Conservation (phyloP, 2,113 vertebrate species). For the Pteruthius melanotis region DNA sequence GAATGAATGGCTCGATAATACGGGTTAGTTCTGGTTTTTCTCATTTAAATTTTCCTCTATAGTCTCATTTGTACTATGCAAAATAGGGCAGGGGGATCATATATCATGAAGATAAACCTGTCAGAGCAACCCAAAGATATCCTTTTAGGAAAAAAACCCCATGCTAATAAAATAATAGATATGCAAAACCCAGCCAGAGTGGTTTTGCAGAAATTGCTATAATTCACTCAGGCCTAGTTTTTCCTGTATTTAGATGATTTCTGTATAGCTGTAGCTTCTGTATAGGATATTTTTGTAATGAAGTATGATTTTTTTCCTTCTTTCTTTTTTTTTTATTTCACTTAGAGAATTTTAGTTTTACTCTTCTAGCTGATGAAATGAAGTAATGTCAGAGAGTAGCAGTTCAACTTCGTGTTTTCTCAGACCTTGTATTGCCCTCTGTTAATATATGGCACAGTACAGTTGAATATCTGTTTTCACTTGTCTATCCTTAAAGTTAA, state of each 20-base stretch:
- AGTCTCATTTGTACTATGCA: not conserved
- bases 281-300: not conserved
- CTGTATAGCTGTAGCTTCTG: not conserved
- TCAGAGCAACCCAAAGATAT: not conserved
- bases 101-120: conserved; percentile 46
- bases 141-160: not conserved
- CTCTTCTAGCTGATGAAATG: not conserved
- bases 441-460: not conserved
- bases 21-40: not conserved
- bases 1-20: not conserved
- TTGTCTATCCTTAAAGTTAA: not conserved
- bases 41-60: not conserved
- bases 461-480: not conserved
- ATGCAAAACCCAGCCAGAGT: not conserved
- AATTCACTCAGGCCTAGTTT: not conserved
- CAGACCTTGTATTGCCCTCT: not conserved
- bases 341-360: not conserved
- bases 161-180: not conserved
- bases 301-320: not conserved
- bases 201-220: not conserved
- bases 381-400: not conserved
- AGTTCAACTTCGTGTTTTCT: not conserved
- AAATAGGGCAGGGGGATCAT: not conserved
- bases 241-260: not conserved
- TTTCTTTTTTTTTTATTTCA: not conserved